Evolutionary conservation across 2,113 vertebrate genomes (phyloP).

Genomic region (Xiphophorus hellerii): DNA sequence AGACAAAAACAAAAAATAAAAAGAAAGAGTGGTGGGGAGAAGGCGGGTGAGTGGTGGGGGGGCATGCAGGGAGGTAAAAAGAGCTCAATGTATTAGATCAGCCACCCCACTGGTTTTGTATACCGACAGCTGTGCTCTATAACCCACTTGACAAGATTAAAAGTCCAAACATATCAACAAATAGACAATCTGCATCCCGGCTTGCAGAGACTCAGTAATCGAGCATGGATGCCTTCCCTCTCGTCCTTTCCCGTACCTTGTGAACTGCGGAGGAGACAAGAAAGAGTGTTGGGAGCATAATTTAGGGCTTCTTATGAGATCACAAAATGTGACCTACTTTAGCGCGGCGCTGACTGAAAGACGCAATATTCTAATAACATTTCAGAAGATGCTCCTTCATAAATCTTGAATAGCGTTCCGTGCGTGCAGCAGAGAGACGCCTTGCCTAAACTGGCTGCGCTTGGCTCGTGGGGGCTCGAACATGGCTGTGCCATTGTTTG

Average conservation of each 20-base stretch:
- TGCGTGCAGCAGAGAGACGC: constrained; percentile 1
- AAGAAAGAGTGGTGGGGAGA: neutral
- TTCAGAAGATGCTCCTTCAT: constrained; percentile 35
- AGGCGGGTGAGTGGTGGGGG: neutral
- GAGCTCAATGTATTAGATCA: constrained; percentile 71
- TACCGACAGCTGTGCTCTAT: constrained; percentile 73
- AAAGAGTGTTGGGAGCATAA: constrained; percentile 53
- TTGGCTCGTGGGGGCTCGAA: constrained; percentile 30
- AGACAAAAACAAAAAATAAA: constrained; percentile 7
- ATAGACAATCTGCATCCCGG: constrained; percentile 69
- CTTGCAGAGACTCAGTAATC: constrained; percentile 44
- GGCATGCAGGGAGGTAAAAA: constrained; percentile 50
- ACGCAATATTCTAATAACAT: constrained; percentile 53
- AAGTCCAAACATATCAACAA: constrained; percentile 74
- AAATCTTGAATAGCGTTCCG: constrained; percentile 41
- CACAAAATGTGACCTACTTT: constrained; percentile 73
- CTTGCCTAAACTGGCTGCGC: constrained; percentile 30
- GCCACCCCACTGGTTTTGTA: constrained; percentile 72
- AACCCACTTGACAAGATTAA: constrained; percentile 77
- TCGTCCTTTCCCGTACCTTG: constrained; percentile 39
- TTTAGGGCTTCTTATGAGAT: constrained; percentile 65
- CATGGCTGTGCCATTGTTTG: constrained; percentile 48
- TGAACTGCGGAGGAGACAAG: constrained; percentile 55
- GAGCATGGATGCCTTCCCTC: constrained; percentile 21
- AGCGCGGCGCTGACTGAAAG: constrained; percentile 40